Conservation (phyloP, 2,113 vertebrate genomes). For the Urocitellus parryii region DNA sequence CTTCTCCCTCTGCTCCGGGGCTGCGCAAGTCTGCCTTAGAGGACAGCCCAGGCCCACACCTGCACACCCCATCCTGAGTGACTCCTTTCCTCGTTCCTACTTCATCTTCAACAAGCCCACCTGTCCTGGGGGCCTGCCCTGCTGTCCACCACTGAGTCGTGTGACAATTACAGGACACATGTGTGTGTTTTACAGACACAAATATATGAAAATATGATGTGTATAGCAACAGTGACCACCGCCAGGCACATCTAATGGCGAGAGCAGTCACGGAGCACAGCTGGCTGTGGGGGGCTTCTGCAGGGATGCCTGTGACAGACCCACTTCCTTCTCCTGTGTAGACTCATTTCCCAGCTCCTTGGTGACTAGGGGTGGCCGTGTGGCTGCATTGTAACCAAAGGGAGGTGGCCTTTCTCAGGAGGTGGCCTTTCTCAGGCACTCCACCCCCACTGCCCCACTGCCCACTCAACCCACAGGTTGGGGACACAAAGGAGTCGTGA, state of each 20-base stretch:
- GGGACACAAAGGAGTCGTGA: neutral
- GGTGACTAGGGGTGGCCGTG: no score
- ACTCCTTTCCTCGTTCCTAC: neutral
- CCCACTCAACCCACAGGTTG: no score
- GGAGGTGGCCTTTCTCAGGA: neutral
- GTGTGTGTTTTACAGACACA: neutral
- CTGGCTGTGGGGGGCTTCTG: neutral
- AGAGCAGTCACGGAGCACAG: neutral
- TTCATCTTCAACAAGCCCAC: neutral
- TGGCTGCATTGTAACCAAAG: neutral
- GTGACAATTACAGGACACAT: neutral
- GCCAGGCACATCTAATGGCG: rapidly evolving
- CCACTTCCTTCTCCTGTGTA: neutral
- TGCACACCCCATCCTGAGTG: no score
- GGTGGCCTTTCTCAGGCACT: no score
- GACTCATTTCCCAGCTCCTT: neutral
- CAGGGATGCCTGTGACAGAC: no score
- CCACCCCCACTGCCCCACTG: no score
- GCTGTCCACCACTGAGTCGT: no score
- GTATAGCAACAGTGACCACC: no score
- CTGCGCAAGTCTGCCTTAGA: no score
- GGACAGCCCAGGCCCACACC: no score
- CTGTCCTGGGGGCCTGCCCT: neutral
- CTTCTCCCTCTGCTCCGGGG: no score
- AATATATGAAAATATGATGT: neutral